Base-by-base conservation (phyloP, 53 echinoderm and acorn worm genomes). In the Paelopatides confundens region DNA sequence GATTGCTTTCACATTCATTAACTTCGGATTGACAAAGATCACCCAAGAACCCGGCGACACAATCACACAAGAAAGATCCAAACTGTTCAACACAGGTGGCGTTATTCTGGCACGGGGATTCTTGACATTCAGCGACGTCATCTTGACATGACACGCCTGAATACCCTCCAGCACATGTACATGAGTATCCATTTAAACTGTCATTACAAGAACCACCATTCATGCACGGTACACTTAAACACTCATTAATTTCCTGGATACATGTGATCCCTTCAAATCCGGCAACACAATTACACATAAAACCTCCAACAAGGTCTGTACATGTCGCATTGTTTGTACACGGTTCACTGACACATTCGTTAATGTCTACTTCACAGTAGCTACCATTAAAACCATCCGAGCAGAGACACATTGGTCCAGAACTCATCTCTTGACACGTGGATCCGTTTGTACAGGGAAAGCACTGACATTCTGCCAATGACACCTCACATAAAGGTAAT, bases 241-340 rank as follows among this genome's bases (percentile, higher is more conserved):
- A 82, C 40, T 63, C 58, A 13, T 81, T 89, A 6, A 92, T 78
- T 35, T 89, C 77, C 0, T 74, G 47, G 37, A 86, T 86, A 29
- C 92, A 92, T 13, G 27, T 26, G 15, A 46, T 63, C 2, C 70
- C 70, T 33, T 35, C 58, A 30, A 76, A 88, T 2, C 79, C 64
- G 62, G 83, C 66, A 26, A 65, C 63, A 78, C 92, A 92, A n/a
- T 81, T 39, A 82, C 92, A 92, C 0, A 38, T 31, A 85, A 46
- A 92, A 17, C 39, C 81, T 11, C 79, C 87, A 33, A 86, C 30
- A 0, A 89, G 86, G 32, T 92, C 92, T 4, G 63, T 39, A 39
- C 92, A 92, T 50, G 83, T 84, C 0, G 77, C 94, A 37, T 90
- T 85, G 83, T 94, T 94, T 13, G 39, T 15, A 43, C 94, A 94